These are phyloP conservation scores for Melipona bicolor DNA, from an alignment of 2,888 invertebrate genomes.

Conservation along the genomic window DNA sequence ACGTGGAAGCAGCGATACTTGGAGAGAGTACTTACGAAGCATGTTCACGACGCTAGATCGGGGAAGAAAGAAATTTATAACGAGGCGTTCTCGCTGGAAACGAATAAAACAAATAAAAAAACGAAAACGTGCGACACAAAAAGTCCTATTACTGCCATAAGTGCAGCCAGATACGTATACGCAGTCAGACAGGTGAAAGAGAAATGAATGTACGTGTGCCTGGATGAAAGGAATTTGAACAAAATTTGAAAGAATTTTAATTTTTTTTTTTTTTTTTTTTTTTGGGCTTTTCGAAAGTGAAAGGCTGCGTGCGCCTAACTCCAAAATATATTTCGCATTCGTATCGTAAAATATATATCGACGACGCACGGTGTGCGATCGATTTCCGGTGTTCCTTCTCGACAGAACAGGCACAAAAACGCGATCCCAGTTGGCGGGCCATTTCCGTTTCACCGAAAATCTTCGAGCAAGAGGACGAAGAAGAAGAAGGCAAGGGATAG, in stretches of 20 bases:
- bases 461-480: slow-evolving; percentile 3
- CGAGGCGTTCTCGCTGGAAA: too few relatives aligned
- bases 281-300: not conserved
- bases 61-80: not conserved
- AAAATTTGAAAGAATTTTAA: not conserved
- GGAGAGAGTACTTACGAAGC: not conserved
- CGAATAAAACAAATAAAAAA: not conserved
- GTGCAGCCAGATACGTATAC: slow-evolving; percentile 4
- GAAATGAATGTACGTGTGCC: too few relatives aligned
- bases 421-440: not conserved
- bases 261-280: not conserved
- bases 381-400: slow-evolving; percentile 12
- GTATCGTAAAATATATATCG: not conserved
- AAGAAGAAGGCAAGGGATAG: slow-evolving; percentile 35
- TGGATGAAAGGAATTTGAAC: not conserved
- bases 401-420: not conserved
- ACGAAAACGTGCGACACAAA: not conserved
- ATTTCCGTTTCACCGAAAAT: not conserved
- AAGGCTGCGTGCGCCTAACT: not conserved
- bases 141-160: slow-evolving; percentile 15
- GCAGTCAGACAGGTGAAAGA: not conserved
- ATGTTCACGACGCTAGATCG: not conserved
- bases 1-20: slow-evolving; percentile 5
- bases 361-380: not conserved
- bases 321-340: not conserved